Evolutionary conservation across 2,797 vertebrate species (phyloP).

Genomic region (Molossus alvarezi): DNA sequence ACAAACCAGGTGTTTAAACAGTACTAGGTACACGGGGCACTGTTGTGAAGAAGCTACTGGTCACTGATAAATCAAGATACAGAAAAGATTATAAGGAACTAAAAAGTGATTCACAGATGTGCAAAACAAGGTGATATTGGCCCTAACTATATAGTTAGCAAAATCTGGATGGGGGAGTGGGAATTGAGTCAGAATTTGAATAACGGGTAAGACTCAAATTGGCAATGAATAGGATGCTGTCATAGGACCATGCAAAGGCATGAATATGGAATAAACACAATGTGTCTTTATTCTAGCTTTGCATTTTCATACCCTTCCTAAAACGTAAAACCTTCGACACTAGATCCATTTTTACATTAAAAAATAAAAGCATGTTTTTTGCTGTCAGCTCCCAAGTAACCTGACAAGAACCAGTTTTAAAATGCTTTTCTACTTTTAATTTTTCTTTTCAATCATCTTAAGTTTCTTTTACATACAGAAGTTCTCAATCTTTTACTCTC

Average conservation of each 20-base stretch:
- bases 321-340: background rate
- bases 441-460: slow-evolving; percentile 49
- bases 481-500: slow-evolving; percentile 13
- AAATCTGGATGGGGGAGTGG: background rate
- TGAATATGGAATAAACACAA: background rate
- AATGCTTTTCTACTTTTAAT: background rate
- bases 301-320: background rate
- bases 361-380: slow-evolving; percentile 18
- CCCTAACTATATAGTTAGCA: background rate
- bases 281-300: background rate
- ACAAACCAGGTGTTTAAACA: background rate
- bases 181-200: slow-evolving; percentile 26
- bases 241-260: background rate
- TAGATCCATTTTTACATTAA: background rate
- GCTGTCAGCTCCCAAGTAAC: background rate
- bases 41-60: background rate
- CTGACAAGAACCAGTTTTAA: background rate
- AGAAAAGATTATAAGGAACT: background rate
- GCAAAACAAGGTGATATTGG: background rate
- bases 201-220: background rate
- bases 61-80: background rate
- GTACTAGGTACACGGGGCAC: background rate
- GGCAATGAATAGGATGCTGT: background rate
- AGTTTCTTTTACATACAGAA: background rate
- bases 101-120: background rate